A percentile compares a stretch with the other conserved stretches of the same genome.
These are phyloP conservation scores for Drosophila paranaensis DNA, from an alignment of 2,888 invertebrate genomes.

Conservation along the genomic window DNA sequence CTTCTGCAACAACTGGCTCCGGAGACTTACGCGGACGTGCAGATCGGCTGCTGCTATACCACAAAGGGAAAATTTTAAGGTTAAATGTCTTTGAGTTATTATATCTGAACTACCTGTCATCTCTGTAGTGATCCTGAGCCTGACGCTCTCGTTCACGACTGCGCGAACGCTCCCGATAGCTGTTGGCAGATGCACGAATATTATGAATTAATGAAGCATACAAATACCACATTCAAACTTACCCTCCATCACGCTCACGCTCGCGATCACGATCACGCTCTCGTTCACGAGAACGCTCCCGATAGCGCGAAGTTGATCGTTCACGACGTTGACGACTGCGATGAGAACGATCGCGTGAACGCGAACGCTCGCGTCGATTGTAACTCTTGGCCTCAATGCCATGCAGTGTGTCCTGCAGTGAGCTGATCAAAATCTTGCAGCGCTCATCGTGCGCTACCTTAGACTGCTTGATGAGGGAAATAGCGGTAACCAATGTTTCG, in stretches of 20 bases:
- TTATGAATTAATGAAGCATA: background rate
- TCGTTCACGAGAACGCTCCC: conserved; percentile 90
- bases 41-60: conserved; percentile 83
- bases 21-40: conserved; percentile 86
- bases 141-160: conserved; percentile 88
- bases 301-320: conserved; percentile 87
- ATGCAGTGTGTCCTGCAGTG: conserved; percentile 97
- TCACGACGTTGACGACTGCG: conserved; percentile 84
- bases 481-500: conserved; percentile 99
- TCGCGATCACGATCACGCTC: conserved; percentile 87
- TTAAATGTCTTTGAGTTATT: background rate
- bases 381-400: conserved; percentile 99
- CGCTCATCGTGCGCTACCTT: conserved; percentile 94
- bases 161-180: conserved; percentile 89
- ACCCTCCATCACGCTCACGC: conserved; percentile 86
- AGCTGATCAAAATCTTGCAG: conserved; percentile 98
- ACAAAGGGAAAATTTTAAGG: conserved; percentile 25
- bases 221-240: conserved; percentile 75
- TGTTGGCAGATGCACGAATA: conserved; percentile 37
- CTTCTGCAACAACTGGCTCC: conserved; percentile 85
- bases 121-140: conserved; percentile 84
- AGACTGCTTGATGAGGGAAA: conserved; percentile 99
- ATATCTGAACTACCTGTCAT: conserved; percentile 79
- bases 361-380: conserved; percentile 89
- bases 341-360: conserved; percentile 86